Conservation (phyloP, 1,140 invertebrate genomes). For the Agrypnia vestita region DNA sequence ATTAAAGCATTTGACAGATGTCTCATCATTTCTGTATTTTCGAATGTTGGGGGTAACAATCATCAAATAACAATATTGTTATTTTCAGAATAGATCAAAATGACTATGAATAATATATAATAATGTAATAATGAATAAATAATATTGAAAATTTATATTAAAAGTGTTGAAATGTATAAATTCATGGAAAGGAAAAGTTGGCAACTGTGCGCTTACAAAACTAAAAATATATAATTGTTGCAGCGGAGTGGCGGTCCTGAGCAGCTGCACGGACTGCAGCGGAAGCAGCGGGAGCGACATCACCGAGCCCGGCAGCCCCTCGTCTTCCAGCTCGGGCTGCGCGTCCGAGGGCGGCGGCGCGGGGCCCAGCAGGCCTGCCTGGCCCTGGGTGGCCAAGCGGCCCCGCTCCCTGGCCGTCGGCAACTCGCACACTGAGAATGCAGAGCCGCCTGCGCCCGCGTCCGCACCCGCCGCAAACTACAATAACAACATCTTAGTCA, state of each 20-base stretch:
- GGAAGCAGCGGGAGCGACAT: conserved; percentile 65
- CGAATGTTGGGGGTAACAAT: too few species aligned
- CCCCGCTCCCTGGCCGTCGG: conserved; percentile 20
- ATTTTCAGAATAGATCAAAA: too few species aligned
- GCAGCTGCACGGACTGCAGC: conserved; percentile 63
- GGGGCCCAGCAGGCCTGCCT: conserved; percentile 59
- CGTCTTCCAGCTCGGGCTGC: conserved; percentile 68
- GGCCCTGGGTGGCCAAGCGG: conserved; percentile 51
- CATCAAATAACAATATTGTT: too few species aligned
- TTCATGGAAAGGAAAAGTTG: too few species aligned
- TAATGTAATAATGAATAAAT: too few species aligned
- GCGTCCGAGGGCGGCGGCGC: conserved; percentile 69
- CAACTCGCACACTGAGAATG: conserved; percentile 23
- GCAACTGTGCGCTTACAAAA: too few species aligned
- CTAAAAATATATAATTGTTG: too few species aligned
- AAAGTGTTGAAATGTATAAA: too few species aligned
- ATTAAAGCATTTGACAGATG: too few species aligned
- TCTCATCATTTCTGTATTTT: too few species aligned
- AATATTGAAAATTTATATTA: too few species aligned
- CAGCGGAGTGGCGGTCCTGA: conserved; percentile 73
- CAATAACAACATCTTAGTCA: conserved; percentile 17
- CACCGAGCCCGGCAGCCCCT: conserved; percentile 85
- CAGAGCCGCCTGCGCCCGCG: background rate
- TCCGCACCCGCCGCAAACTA: conserved; percentile 29
- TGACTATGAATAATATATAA: too few species aligned